Evolutionary conservation across 2,113 vertebrate species (phyloP).

Genomic region (Acrocephalus kingi): DNA sequence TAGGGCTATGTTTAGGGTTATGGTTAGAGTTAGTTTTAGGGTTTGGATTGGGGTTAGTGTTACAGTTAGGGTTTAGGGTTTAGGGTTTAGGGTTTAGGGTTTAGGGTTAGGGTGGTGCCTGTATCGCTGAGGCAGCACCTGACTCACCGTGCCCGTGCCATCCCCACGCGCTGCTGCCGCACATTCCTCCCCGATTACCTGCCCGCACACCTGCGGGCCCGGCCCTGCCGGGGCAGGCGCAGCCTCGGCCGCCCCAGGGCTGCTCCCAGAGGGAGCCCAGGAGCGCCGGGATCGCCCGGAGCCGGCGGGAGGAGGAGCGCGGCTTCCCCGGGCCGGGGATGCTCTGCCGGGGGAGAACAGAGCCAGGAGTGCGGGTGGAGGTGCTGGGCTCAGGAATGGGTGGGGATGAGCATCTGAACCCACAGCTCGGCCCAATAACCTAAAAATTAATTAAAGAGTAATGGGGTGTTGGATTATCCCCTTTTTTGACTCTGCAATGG

Average conservation of each 20-base stretch:
- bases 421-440: background rate
- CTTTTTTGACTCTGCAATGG: too few relatives aligned
- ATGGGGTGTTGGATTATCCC: too few relatives aligned
- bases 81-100: too few relatives aligned
- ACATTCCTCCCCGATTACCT: conserved; percentile 29
- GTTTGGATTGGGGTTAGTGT: too few relatives aligned
- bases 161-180: background rate
- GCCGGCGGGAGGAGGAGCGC: too few relatives aligned
- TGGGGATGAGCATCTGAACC: background rate
- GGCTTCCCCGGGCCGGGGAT: background rate
- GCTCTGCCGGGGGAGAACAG: background rate
- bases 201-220: background rate
- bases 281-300: background rate
- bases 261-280: background rate
- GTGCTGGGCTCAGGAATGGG: background rate
- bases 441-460: background rate
- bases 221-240: background rate
- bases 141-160: background rate
- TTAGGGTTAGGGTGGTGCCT: too few relatives aligned
- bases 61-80: too few relatives aligned
- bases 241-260: background rate
- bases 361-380: fast-evolving
- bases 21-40: too few relatives aligned
- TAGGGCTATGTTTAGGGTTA: too few relatives aligned
- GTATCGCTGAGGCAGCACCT: background rate